Evolutionary conservation across 2,113 vertebrate species (phyloP).

Genomic region (Macquaria ambigua): DNA sequence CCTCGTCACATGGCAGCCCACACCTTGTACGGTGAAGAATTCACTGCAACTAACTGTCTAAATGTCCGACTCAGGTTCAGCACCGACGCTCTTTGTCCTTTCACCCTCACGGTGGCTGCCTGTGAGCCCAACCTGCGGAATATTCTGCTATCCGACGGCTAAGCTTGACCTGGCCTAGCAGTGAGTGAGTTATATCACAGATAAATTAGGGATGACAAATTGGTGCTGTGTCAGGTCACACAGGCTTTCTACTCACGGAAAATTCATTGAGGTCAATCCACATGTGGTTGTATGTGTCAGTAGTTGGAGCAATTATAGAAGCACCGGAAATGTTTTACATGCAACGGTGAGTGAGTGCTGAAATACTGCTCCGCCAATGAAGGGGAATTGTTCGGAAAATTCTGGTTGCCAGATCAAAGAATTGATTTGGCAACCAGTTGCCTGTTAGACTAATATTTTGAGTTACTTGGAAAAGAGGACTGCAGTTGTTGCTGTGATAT

Average conservation of each 20-base stretch:
- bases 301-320: constrained; percentile 21
- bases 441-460: background rate
- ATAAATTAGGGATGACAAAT: constrained; percentile 59
- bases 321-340: constrained; percentile 44
- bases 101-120: background rate
- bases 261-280: constrained; percentile 43
- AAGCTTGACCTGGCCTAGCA: background rate
- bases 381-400: constrained; percentile 14
- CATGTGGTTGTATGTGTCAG: constrained; percentile 28
- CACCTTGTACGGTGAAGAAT: constrained; percentile 57
- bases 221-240: constrained; percentile 33
- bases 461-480: constrained; percentile 1
- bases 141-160: constrained; percentile 2
- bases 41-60: background rate
- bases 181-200: constrained; percentile 20
- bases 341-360: constrained; percentile 9
- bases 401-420: constrained; percentile 3
- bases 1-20: constrained; percentile 52
- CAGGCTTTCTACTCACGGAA: constrained; percentile 19
- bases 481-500: constrained; percentile 1
- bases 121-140: background rate
- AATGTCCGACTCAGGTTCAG: constrained; percentile 15
- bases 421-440: background rate
- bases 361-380: constrained; percentile 12
- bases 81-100: constrained; percentile 13